phyloP scores from a whole-genome alignment of 2,113 vertebrate genomes.

The Tachysurus vachellii region DNA sequence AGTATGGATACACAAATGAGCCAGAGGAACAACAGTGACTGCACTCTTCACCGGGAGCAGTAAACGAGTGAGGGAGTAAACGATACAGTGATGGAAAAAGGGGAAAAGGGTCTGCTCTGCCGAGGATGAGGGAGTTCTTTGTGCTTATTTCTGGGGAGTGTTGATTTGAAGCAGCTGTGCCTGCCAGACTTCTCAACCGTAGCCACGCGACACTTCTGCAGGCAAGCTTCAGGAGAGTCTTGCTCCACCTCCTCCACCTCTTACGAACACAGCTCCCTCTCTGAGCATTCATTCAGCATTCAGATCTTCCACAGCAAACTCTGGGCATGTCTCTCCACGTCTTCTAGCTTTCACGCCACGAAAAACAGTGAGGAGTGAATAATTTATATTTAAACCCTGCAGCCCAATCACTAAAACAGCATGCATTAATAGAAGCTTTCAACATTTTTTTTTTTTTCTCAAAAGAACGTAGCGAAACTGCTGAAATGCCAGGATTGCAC shows the following conservation, averaged over 20 bases:
- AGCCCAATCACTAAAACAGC: constrained; percentile 23
- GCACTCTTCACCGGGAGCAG: constrained; percentile 29
- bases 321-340: not conserved
- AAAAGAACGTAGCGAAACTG: not conserved
- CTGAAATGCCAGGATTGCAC: constrained; percentile 14
- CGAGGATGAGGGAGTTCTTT: constrained; percentile 58
- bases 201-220: constrained; percentile 35
- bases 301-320: not conserved
- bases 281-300: not conserved
- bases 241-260: constrained; percentile 11
- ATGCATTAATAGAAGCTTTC: constrained; percentile 14
- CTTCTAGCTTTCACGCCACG: not conserved
- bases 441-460: not conserved
- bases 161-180: constrained; percentile 71
- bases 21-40: constrained; percentile 21
- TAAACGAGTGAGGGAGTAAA: constrained; percentile 18
- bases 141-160: constrained; percentile 62
- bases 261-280: not conserved
- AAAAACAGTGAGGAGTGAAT: constrained; percentile 8
- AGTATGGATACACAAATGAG: too few relatives aligned
- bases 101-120: constrained; percentile 15
- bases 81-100: not conserved
- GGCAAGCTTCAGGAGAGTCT: constrained; percentile 8
- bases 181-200: constrained; percentile 34
- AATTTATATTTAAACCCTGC: constrained; percentile 7